These are phyloP conservation scores for Otis tarda DNA, from an alignment of 2,113 vertebrate species.

Conservation along the genomic window DNA sequence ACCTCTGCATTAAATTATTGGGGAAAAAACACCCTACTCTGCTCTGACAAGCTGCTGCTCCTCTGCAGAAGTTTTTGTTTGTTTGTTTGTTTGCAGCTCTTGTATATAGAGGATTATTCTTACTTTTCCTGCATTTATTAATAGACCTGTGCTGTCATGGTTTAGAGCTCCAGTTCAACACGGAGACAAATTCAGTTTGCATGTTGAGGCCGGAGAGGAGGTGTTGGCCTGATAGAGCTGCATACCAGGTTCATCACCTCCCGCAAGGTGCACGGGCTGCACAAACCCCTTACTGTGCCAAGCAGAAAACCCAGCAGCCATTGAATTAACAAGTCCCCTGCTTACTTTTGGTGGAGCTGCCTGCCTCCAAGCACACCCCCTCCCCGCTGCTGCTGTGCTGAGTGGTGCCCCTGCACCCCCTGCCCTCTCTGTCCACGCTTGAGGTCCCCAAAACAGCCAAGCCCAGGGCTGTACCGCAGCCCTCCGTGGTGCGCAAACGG, in stretches of 20 bases:
- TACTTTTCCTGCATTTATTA: background rate
- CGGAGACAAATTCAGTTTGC: background rate
- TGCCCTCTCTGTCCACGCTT: background rate
- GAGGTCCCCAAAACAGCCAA: background rate
- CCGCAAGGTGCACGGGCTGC: rapidly evolving
- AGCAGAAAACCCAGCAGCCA: background rate
- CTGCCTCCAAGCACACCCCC: background rate
- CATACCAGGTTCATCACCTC: background rate
- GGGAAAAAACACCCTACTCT: background rate
- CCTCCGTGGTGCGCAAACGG: rapidly evolving
- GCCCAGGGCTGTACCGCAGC: background rate
- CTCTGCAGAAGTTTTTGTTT: background rate
- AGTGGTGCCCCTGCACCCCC: background rate
- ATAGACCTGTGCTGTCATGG: rapidly evolving
- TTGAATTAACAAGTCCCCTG: rapidly evolving
- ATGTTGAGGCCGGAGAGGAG: background rate
- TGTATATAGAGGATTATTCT: rapidly evolving
- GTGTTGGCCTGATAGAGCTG: background rate
- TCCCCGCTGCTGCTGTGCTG: background rate
- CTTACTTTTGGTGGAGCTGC: background rate
- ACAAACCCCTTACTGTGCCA: background rate
- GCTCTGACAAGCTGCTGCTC: background rate
- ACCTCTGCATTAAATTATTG: background rate
- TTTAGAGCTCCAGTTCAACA: background rate
- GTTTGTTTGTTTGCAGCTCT: background rate